Base-by-base conservation (phyloP, 2,888 invertebrate genomes). In the Hermaeophaga mercurialis region DNA sequence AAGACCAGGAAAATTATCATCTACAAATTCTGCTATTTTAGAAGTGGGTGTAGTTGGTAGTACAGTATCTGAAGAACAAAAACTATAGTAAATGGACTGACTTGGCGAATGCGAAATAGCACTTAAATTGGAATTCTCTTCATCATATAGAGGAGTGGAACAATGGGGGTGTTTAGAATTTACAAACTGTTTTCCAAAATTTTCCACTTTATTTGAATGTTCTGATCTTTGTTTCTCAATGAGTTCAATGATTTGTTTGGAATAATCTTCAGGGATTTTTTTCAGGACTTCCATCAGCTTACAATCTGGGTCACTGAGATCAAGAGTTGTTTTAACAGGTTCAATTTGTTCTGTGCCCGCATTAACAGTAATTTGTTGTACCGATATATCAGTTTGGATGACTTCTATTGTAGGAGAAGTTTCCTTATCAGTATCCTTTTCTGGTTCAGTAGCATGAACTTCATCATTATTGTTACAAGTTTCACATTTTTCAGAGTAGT, bases 211-310 rank as follows among this genome's bases (percentile, higher is more conserved):
- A 5, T 5, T 6, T 22, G 22, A 22, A 22, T 22, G 22, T 3
- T 22, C 22, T 6, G 22, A 3, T 6, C 6, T 22, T 39, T 54
- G 73, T 43, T 67, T 65, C 34, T 70, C 62, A 18, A 75, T 59
- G 9, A 75, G 44, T 17, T 71, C 68, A 3, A 73, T 55, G 19
- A 75, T 74, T 64, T 73, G 66, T 43, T 67, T 69, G 0, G 73
- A 68, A 59, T 72, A 73, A 22, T 57, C 59, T 34, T 71, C 70
- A 8, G 73, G 72, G 44, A 72, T 62, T 43, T 67, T 68, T 45
- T 66, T 59, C 18, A 73, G 48, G 41, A 71, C 64, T 38, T 65
- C 47, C 45, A 67, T 44, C 26, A 68, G 54, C 43, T 67, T 63
- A 41, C 62, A 28, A 50, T 69, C 64, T 14, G 67, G 47, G 56